Base-by-base conservation (phyloP, 2,113 vertebrate species). In the Ibidorhyncha struthersii region DNA sequence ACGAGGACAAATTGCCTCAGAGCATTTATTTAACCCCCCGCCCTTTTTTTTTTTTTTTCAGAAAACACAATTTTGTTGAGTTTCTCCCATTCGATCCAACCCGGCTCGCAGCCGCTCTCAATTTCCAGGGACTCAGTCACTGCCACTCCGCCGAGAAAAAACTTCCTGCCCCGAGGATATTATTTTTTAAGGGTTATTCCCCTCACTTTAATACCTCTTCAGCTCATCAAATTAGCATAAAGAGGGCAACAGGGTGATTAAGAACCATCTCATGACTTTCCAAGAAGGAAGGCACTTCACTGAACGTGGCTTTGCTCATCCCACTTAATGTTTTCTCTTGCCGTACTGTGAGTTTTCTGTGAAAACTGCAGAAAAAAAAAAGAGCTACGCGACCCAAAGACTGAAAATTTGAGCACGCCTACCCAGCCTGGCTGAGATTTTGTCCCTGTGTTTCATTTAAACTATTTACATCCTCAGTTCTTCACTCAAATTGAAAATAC, bases 401-500 rank as follows among this genome's bases (percentile, higher is more conserved):
- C 7, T 38, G 12, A 30, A 36, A 55, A 47, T 14, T 4, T 10
- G 27, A 82, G 26, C 4, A 3, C 20, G 6, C 4, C 5, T 4
- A 34, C 49, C 5, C 29, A 12, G 62, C 34, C 38, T 10, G 18
- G 52, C 17, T 7, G 36, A 38, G 30, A 9, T 73, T 61, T 50
- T 8, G 5, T 14, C 40, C 41, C 59, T 4, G 22, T 0, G 3
- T 6, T 77, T 14, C 12, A 22, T 16, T 41, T 38, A 8, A 52
- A 36, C 32, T 12, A 65, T 0, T 7, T 8, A 38, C 26, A 43
- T 2, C 10, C 17, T 5, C 3, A 43, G 8, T 38, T 38, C 21
- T 34, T 32, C 43, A 7, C 30, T 40, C 9, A 18, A 49, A 29
- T 49, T 49, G 9, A 4, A 52, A 61, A 21, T 4, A 19, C 8